A percentile compares a stretch with the other conserved stretches of the same genome.
phyloP scores from a whole-genome alignment of 2,113 vertebrate species.

The Leucopsar rothschildi region DNA sequence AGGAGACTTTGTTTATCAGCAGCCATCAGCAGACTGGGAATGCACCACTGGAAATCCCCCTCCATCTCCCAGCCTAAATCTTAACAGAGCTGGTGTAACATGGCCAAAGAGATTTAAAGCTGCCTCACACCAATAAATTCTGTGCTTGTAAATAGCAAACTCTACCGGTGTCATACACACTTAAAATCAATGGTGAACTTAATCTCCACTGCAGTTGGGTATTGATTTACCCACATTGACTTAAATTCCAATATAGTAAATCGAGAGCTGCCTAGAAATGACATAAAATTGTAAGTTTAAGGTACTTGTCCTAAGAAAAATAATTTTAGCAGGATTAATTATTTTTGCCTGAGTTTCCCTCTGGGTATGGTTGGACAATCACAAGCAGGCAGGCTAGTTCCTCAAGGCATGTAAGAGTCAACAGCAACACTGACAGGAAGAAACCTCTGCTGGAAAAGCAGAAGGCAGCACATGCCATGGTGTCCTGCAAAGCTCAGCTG shows the following conservation, averaged over 20 bases:
- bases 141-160: conserved; percentile 29
- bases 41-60: neutral
- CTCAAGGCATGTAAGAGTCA: neutral
- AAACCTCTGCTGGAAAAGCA: neutral
- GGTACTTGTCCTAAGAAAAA: neutral
- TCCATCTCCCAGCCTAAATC: neutral
- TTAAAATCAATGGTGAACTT: conserved; percentile 23
- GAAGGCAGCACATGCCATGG: neutral
- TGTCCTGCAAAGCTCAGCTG: neutral
- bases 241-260: neutral
- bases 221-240: conserved; percentile 21
- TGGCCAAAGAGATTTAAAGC: neutral
- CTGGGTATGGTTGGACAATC: neutral
- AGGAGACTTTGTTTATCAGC: neutral
- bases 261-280: neutral
- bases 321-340: neutral
- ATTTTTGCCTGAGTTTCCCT: neutral
- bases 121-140: neutral
- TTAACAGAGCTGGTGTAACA: neutral
- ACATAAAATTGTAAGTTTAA: neutral
- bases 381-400: neutral
- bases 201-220: neutral
- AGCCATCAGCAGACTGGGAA: neutral
- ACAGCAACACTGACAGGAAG: neutral
- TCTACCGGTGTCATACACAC: neutral